These are phyloP conservation scores for Apis laboriosa DNA, from an alignment of 1,140 invertebrate genomes.

Conservation along the genomic window DNA sequence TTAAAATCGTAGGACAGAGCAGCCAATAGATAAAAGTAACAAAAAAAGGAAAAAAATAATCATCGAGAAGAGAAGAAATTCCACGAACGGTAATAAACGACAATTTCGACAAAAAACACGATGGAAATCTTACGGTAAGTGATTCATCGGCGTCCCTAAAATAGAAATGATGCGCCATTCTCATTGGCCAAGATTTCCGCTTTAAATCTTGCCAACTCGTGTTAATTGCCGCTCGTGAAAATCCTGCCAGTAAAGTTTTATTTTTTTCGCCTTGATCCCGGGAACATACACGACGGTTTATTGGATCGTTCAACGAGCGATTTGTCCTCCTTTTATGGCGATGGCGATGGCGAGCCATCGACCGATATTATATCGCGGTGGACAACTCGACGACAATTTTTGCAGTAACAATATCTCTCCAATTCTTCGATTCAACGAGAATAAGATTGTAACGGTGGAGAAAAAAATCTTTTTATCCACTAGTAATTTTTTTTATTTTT, in stretches of 20 bases:
- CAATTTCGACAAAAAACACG: slow-evolving; percentile 62
- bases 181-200: slow-evolving; percentile 61
- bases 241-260: slow-evolving; percentile 2
- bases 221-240: slow-evolving; percentile 49
- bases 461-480: too few species aligned
- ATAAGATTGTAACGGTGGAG: too few species aligned
- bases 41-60: slow-evolving; percentile 41
- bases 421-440: too few species aligned
- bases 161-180: slow-evolving; percentile 74
- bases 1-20: not conserved
- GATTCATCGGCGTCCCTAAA: slow-evolving; percentile 76
- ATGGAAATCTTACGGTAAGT: slow-evolving; percentile 48
- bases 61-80: slow-evolving; percentile 4
- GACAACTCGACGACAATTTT: not conserved
- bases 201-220: slow-evolving; percentile 65
- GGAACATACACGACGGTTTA: slow-evolving; percentile 11
- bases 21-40: slow-evolving; percentile 19
- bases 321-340: slow-evolving; percentile 27
- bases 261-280: not conserved
- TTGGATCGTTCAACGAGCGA: slow-evolving; percentile 23
- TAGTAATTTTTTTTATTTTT: too few species aligned
- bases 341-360: not conserved
- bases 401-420: too few species aligned
- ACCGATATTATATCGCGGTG: not conserved
- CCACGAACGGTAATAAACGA: slow-evolving; percentile 67